Base-by-base conservation (phyloP, 2,888 invertebrate species). In the Dasypolia templi region DNA sequence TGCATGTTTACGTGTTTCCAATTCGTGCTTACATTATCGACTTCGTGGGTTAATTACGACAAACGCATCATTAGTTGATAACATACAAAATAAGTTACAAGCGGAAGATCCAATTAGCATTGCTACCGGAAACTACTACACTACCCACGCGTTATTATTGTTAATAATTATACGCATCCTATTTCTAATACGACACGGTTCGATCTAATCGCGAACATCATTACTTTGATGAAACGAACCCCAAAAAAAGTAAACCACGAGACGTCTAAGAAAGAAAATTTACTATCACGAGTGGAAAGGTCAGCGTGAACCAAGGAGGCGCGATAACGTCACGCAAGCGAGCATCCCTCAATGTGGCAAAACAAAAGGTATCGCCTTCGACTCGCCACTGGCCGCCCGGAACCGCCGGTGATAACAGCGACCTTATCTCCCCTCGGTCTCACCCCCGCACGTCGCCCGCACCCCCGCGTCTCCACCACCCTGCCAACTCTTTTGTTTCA, bases 401-500 rank as follows among this genome's bases (percentile, higher is more conserved):
- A 95, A 95, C 94, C 90, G 90, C 84, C 91, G 89, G 89, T 93
- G 96, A 96, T 95, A 95, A 93, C 93, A 89, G 92, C 91, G 87
- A 89, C 94, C 95, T 95, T 96, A 95, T 95, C 96, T 95, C 91
- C 93, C 93, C 93, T 83, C 58, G 59, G 66, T 51, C 72, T 79
- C 82, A 79, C 68, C 88, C 83, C 71, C 72, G 71, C 80, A 77
- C 64, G 72, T 72, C 75, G 82, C 87, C 86, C 86, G 84, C 86
- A 84, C 86, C 89, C 91, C 90, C 90, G 83, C 88, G 83, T 86
- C 90, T 89, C 89, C 88, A 77, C 90, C 92, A 90, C 92, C 92
- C 93, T 86, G 91, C 93, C 94, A 96, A 95, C 95, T 96, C 95
- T 96, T 95, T 96, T 96, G 96, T 96, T 96, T 96, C 95, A 95